Evolutionary conservation across 2,113 vertebrate genomes (phyloP).

Genomic region (Edolisoma coerulescens): DNA sequence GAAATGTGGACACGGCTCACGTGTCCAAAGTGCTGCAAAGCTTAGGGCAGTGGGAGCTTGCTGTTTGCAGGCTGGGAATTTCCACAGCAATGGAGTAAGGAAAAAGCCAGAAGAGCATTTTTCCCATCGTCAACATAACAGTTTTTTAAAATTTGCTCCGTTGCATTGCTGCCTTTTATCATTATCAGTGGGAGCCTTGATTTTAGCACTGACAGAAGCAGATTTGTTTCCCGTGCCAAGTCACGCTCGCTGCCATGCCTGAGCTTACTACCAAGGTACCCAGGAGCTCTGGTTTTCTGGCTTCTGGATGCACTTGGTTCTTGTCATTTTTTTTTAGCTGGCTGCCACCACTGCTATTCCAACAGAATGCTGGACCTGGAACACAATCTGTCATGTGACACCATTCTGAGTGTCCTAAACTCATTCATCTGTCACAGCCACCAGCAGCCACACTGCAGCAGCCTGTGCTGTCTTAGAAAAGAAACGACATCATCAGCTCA

Average conservation of each 20-base stretch:
- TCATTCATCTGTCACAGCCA: not conserved
- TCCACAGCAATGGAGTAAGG: not conserved
- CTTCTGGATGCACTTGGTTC: not conserved
- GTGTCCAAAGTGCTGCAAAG: not conserved
- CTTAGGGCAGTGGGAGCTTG: not conserved
- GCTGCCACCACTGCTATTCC: not conserved
- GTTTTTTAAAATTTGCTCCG: rapidly evolving
- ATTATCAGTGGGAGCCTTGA: not conserved
- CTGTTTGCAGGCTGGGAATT: not conserved
- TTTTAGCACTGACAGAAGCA: not conserved
- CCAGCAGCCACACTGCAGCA: not conserved
- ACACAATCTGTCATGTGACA: not conserved
- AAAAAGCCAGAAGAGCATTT: not conserved
- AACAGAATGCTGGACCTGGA: not conserved
- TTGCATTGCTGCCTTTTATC: not conserved
- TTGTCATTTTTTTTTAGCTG: not conserved
- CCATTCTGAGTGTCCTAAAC: not conserved
- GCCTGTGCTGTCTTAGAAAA: not conserved
- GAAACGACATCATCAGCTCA: not conserved
- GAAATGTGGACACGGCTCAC: not conserved
- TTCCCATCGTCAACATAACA: not conserved
- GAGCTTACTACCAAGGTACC: not conserved
- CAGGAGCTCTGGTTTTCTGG: not conserved
- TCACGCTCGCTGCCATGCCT: not conserved
- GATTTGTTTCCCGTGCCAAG: not conserved